Evolutionary conservation across 2,888 invertebrate species (phyloP).

Genomic region (Saturnia pavonia): DNA sequence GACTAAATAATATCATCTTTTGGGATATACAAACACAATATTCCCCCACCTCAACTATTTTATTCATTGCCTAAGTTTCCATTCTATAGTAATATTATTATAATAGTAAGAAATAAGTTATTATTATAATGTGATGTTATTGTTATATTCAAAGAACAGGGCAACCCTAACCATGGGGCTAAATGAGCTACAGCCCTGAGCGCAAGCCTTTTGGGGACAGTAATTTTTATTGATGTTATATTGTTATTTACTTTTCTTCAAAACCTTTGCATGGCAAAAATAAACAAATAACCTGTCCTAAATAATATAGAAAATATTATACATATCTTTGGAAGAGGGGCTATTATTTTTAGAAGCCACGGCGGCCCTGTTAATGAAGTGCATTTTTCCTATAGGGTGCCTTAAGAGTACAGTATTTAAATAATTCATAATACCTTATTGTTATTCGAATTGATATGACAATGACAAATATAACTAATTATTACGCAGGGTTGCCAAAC

Average conservation of each 20-base stretch:
- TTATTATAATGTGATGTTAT: constrained; percentile 4
- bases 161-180: too few relatives aligned
- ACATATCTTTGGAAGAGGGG: too few relatives aligned
- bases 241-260: too few relatives aligned
- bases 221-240: too few relatives aligned
- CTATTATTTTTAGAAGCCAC: too few relatives aligned
- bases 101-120: not conserved
- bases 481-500: not conserved
- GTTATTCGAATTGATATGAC: not conserved
- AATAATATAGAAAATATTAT: too few relatives aligned
- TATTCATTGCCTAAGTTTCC: not conserved
- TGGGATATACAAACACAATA: not conserved
- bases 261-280: too few relatives aligned
- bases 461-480: not conserved
- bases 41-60: not conserved
- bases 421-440: not conserved
- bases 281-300: too few relatives aligned
- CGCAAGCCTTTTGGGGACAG: too few relatives aligned
- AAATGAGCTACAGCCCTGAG: too few relatives aligned
- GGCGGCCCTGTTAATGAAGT: not conserved
- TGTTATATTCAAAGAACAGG: not conserved
- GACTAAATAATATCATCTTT: not conserved
- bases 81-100: not conserved
- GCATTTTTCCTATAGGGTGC: not conserved
- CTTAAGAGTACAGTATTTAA: not conserved